phyloP scores from a whole-genome alignment of 2,888 invertebrate species.

The Drosophila subquinaria region DNA sequence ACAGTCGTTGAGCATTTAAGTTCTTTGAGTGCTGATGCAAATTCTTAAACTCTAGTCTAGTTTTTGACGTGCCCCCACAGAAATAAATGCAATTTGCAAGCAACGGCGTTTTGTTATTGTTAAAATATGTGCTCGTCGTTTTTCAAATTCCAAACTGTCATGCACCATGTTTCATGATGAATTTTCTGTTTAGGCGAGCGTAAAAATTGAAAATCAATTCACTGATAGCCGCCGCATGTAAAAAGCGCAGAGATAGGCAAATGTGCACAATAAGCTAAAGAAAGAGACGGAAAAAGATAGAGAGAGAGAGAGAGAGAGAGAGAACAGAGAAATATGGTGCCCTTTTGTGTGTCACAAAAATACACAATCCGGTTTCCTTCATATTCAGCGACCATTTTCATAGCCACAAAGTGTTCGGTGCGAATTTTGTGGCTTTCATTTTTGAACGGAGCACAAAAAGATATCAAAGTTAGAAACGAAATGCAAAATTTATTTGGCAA shows the following conservation, averaged over 20 bases:
- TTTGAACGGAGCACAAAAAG: constrained; percentile 19
- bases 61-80: no score
- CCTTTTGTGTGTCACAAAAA: constrained; percentile 19
- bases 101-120: constrained; percentile 18
- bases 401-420: constrained; percentile 21
- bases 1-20: constrained; percentile 27
- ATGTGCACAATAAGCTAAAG: constrained; percentile 38
- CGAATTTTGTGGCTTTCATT: constrained; percentile 22
- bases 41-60: constrained; percentile 2
- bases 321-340: constrained; percentile 27
- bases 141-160: constrained; percentile 39
- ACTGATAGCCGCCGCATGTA: constrained; percentile 49
- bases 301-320: neutral
- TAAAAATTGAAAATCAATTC: constrained; percentile 80
- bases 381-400: constrained; percentile 19
- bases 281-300: neutral
- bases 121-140: constrained; percentile 19
- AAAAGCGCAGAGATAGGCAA: constrained; percentile 56
- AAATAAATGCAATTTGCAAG: constrained; percentile 40
- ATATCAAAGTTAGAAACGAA: constrained; percentile 13
- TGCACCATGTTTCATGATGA: constrained; percentile 47
- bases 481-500: constrained; percentile 19
- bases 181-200: constrained; percentile 78
- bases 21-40: constrained; percentile 1
- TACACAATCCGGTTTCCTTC: neutral